phyloP scores from a whole-genome alignment of 37 sponge, comb jelly and placozoan species.

The Geodia barretti region DNA sequence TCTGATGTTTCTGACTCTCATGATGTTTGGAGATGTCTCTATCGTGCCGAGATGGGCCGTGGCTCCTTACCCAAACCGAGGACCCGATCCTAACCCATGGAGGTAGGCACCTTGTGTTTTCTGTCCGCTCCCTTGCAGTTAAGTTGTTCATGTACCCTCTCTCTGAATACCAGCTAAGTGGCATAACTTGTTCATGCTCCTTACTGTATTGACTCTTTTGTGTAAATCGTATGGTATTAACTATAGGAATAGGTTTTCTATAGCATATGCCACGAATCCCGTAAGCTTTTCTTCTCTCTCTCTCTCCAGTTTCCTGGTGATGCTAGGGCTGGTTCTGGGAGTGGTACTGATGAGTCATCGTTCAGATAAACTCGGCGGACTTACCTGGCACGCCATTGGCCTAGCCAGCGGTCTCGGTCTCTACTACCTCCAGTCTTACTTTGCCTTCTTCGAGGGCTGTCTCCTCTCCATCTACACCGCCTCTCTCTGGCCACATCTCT shows the following conservation, averaged over 20 bases:
- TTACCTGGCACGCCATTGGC: conserved; percentile 41
- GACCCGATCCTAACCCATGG: conserved; percentile 56
- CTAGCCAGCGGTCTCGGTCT: conserved; percentile 20
- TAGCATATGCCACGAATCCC: no score
- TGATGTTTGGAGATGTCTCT: conserved; percentile 56
- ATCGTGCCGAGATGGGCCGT: conserved; percentile 54
- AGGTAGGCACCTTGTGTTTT: no score
- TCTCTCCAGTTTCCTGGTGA: conserved; percentile 1
- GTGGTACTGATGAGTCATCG: conserved; percentile 28
- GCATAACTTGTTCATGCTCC: not conserved
- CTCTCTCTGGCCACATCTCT: conserved; percentile 59
- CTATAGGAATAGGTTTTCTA: no score
- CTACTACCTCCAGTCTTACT: conserved; percentile 29
- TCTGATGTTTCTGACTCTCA: conserved; percentile 51
- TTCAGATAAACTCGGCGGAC: conserved; percentile 18
- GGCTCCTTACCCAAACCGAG: conserved; percentile 30
- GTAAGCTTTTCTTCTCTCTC: no score
- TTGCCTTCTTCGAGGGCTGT: conserved; percentile 45
- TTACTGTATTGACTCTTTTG: not conserved
- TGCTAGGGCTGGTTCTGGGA: conserved; percentile 9
- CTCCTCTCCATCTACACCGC: conserved; percentile 48
- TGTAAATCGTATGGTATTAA: no score
- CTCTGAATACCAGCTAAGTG: not conserved
- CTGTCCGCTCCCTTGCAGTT: not conserved
- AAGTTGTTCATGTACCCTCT: not conserved